phyloP scores from a whole-genome alignment of 2,797 vertebrate species.

The Ara ararauna region DNA sequence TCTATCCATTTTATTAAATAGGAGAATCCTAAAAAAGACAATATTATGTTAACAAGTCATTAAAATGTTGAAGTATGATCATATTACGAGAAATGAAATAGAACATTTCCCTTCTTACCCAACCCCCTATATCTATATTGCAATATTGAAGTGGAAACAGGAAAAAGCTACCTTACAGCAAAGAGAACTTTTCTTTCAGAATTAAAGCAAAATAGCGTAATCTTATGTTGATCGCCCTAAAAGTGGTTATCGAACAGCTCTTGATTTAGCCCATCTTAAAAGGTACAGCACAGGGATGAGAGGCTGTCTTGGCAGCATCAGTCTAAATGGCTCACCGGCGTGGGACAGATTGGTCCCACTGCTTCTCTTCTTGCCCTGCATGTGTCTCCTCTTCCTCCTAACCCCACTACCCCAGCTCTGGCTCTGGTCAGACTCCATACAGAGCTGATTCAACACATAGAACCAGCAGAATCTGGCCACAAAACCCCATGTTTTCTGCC shows the following conservation, averaged over 20 bases:
- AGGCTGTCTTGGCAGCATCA: neutral
- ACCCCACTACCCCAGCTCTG: neutral
- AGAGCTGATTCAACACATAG: neutral
- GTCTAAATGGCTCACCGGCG: neutral
- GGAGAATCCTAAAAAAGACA: neutral
- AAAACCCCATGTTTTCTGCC: neutral
- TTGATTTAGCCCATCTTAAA: neutral
- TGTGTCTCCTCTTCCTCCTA: neutral
- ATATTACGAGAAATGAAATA: neutral
- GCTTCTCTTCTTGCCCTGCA: neutral
- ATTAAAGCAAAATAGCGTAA: neutral
- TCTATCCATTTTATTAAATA: neutral
- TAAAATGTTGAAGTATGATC: neutral
- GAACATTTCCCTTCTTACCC: neutral
- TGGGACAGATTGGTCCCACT: neutral
- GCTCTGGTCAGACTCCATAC: neutral
- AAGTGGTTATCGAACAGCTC: neutral
- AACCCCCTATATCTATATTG: neutral
- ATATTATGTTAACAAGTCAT: neutral
- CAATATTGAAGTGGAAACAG: neutral
- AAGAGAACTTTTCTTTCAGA: neutral
- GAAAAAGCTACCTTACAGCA: neutral
- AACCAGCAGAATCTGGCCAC: neutral
- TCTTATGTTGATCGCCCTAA: neutral
- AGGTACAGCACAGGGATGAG: neutral